phyloP scores from a whole-genome alignment of 2,888 invertebrate genomes.

The Drosophila picticornis region DNA sequence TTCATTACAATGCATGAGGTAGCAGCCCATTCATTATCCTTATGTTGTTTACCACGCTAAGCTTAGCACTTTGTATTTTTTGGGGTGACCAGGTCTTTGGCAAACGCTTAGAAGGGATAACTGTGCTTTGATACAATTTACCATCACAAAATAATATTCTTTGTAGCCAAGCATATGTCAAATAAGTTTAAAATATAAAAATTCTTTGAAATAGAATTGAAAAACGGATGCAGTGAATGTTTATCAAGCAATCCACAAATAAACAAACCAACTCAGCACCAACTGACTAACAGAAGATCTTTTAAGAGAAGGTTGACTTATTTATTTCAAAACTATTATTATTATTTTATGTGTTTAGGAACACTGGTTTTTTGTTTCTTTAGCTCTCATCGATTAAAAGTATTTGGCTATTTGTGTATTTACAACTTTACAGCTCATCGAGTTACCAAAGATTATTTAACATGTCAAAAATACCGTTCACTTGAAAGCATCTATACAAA shows the following conservation, averaged over 20 bases:
- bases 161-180: background rate
- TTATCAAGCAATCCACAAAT: conserved; percentile 7
- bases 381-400: background rate
- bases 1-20: conserved; percentile 57
- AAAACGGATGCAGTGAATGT: conserved; percentile 70
- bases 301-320: background rate
- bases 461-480: background rate
- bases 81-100: conserved; percentile 61
- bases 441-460: conserved; percentile 66
- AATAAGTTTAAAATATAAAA: background rate
- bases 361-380: no score
- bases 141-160: background rate
- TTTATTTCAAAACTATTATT: background rate
- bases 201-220: conserved; percentile 68
- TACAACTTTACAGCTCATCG: conserved; percentile 69
- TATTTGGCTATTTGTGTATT: conserved; percentile 59
- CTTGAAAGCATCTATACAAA: conserved; percentile 3
- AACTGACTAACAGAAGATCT: background rate
- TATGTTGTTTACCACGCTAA: conserved; percentile 8
- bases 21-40: conserved; percentile 56
- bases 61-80: conserved; percentile 1
- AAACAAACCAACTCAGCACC: accelerated
- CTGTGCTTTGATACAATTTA: background rate
- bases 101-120: background rate
- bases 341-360: background rate